Percentiles rank a stretch among this genome's conserved stretches.
Conservation (phyloP, 1,140 invertebrate genomes). For the Diabrotica virgifera region DNA sequence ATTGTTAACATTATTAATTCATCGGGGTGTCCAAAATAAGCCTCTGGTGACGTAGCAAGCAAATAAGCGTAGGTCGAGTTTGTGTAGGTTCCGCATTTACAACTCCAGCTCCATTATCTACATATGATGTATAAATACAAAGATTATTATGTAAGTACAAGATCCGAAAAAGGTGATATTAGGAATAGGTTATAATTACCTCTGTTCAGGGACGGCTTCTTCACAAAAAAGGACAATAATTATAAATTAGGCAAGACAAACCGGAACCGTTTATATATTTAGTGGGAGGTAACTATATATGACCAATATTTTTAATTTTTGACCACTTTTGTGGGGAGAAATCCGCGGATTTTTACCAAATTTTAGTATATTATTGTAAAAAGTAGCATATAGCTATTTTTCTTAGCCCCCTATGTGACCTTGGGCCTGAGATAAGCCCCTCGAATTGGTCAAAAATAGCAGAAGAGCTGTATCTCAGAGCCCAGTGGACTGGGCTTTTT, state of each 20-base stretch:
- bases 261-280: too few species aligned
- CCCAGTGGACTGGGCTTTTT: too few species aligned
- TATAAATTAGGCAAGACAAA: background rate
- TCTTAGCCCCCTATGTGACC: too few species aligned
- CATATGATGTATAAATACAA: background rate
- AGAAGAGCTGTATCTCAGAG: too few species aligned
- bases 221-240: background rate
- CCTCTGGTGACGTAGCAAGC: background rate
- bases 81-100: background rate
- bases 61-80: background rate
- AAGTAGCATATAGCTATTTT: too few species aligned
- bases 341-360: too few species aligned
- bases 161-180: background rate
- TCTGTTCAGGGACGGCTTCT: background rate
- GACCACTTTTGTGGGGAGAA: too few species aligned
- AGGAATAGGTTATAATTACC: background rate
- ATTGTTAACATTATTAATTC: background rate
- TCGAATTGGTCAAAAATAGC: too few species aligned
- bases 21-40: background rate
- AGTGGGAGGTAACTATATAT: too few species aligned
- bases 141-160: constrained; percentile 1
- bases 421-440: too few species aligned
- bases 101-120: background rate
- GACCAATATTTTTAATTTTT: too few species aligned
- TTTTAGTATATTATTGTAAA: too few species aligned